phyloP scores from a whole-genome alignment of 2,888 invertebrate species.

The Cyaniris semiargus region DNA sequence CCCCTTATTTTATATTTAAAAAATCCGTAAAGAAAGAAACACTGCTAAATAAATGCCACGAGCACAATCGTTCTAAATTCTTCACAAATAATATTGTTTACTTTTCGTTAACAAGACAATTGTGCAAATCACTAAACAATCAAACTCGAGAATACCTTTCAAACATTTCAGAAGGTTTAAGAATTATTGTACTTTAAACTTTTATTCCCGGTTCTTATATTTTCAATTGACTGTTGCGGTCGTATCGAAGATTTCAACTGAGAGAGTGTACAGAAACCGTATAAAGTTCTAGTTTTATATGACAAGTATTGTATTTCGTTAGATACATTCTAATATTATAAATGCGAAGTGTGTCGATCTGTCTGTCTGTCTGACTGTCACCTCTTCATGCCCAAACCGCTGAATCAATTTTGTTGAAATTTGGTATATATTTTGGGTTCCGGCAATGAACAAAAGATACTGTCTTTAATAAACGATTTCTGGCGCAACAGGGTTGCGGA shows the following conservation, averaged over 20 bases:
- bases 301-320: not conserved
- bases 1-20: no score
- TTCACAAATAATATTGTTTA: constrained; percentile 18
- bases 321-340: no score
- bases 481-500: no score
- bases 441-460: no score
- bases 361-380: no score
- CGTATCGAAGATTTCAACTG: not conserved
- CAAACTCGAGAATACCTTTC: constrained; percentile 16
- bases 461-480: no score
- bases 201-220: constrained; percentile 8
- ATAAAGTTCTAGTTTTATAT: not conserved
- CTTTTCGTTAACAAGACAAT: constrained; percentile 23
- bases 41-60: not conserved
- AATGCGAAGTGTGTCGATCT: no score
- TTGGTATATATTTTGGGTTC: no score
- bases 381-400: no score
- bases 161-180: constrained; percentile 23
- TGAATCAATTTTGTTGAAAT: no score
- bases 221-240: constrained; percentile 23
- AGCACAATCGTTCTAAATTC: not conserved
- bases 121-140: constrained; percentile 25
- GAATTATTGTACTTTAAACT: constrained; percentile 25
- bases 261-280: not conserved
- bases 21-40: no score